A percentile compares a stretch with the other conserved stretches of the same genome.
Conservation (phyloP, 2,888 invertebrate species). For the Synanthedon myopaeformis region DNA sequence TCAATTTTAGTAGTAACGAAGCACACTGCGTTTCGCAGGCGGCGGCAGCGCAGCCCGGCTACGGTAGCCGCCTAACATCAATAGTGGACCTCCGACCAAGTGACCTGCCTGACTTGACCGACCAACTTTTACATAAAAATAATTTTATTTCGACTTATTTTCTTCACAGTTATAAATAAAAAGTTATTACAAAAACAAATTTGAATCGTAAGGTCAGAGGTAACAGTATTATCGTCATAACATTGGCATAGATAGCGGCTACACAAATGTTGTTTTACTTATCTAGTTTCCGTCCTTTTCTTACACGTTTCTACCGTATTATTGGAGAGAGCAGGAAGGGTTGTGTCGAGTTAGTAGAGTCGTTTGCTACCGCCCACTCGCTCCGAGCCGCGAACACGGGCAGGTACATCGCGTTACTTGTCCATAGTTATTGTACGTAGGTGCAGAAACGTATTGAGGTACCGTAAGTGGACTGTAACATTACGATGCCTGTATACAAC, state of each 20-base stretch:
- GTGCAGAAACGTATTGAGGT: neutral
- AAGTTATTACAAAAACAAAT: neutral
- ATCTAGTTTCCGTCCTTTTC: conserved; percentile 22
- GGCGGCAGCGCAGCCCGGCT: too few species aligned
- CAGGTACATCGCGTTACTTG: neutral
- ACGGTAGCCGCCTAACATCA: too few species aligned
- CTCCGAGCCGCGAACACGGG: conserved; percentile 5
- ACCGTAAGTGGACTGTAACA: neutral
- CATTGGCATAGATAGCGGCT: conserved; percentile 28
- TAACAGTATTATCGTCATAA: conserved; percentile 41
- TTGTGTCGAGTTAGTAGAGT: conserved; percentile 15
- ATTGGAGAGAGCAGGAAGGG: conserved; percentile 28
- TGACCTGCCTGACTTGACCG: too few species aligned
- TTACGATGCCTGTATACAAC: too few species aligned
- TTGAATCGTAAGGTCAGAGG: conserved; percentile 32
- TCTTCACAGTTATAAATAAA: neutral
- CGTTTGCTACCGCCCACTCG: conserved; percentile 39
- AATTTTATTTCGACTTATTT: neutral
- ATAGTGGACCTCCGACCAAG: too few species aligned
- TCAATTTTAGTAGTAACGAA: too few species aligned
- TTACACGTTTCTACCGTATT: conserved; percentile 10
- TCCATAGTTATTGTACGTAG: neutral
- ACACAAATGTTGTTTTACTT: conserved; percentile 18
- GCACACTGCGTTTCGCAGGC: too few species aligned
- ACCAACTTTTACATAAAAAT: too few species aligned